Conservation (phyloP, 2,888 invertebrate species). For the Danaus chrysippus region DNA sequence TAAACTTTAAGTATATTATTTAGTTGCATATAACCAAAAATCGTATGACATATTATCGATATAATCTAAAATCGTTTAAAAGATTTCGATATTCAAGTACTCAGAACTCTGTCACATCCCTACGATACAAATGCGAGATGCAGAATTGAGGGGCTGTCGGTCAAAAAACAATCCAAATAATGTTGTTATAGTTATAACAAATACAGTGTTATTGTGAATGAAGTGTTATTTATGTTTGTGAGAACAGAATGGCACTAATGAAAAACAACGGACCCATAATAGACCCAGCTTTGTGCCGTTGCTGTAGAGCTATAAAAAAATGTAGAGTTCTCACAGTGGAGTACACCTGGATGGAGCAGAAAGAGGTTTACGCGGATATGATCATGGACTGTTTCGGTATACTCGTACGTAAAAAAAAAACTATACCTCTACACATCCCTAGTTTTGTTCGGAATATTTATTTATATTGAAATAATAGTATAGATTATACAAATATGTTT, state of each 20-base stretch:
- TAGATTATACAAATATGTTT: too few relatives aligned
- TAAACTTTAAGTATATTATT: too few relatives aligned
- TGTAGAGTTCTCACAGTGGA: constrained; percentile 66
- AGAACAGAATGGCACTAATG: constrained; percentile 49
- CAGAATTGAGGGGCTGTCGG: constrained; percentile 17
- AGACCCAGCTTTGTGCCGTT: constrained; percentile 70
- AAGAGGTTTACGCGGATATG: constrained; percentile 70
- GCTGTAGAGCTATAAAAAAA: constrained; percentile 70
- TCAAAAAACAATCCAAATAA: constrained; percentile 14
- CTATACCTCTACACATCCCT: too few relatives aligned
- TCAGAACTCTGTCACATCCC: neutral
- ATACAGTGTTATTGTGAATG: constrained; percentile 15
- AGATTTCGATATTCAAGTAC: neutral
- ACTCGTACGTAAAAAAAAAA: constrained; percentile 48
- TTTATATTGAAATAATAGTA: too few relatives aligned
- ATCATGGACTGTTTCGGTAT: constrained; percentile 73
- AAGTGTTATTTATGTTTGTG: constrained; percentile 10
- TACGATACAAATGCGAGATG: constrained; percentile 7
- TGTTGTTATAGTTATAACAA: constrained; percentile 16
- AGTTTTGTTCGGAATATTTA: too few relatives aligned
- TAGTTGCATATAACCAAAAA: neutral
- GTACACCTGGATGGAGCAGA: constrained; percentile 69
- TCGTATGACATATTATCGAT: neutral
- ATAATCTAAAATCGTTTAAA: neutral
- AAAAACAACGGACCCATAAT: constrained; percentile 65